phyloP scores from a whole-genome alignment of 2,888 invertebrate genomes.

The Scotopteryx bipunctaria region DNA sequence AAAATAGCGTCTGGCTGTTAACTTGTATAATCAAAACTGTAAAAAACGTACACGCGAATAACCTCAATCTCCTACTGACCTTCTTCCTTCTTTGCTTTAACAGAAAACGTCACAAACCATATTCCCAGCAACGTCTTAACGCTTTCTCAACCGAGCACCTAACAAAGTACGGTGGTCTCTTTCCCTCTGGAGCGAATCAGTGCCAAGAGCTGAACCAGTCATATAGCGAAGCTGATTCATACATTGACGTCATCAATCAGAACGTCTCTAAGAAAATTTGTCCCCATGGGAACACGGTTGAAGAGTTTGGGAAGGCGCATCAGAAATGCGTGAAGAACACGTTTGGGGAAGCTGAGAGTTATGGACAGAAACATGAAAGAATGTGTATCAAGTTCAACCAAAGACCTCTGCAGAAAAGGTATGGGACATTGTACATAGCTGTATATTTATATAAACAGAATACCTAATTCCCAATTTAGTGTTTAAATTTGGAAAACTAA shows the following conservation, averaged over 20 bases:
- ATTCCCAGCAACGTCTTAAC: constrained; percentile 80
- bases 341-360: constrained; percentile 59
- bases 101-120: constrained; percentile 81
- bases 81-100: constrained; percentile 65
- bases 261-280: constrained; percentile 67
- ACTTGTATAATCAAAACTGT: constrained; percentile 23
- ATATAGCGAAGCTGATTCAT: constrained; percentile 77
- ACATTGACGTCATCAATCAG: constrained; percentile 74
- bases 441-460: not conserved
- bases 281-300: constrained; percentile 74
- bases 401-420: constrained; percentile 76
- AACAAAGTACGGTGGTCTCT: constrained; percentile 76
- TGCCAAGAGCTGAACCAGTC: constrained; percentile 78
- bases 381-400: constrained; percentile 81
- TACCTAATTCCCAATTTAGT: too few relatives aligned
- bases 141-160: constrained; percentile 81
- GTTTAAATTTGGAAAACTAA: too few relatives aligned
- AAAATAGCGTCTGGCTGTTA: constrained; percentile 22
- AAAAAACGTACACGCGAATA: constrained; percentile 34
- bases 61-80: constrained; percentile 53
- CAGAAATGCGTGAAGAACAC: constrained; percentile 78
- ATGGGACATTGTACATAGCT: constrained; percentile 28
- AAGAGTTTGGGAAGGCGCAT: constrained; percentile 79
- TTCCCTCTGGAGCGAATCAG: constrained; percentile 76
- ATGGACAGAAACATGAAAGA: constrained; percentile 75